A percentile compares a stretch with the other conserved stretches of the same genome.
Conservation (phyloP, 2,113 vertebrate species). For the Stegastes partitus region DNA sequence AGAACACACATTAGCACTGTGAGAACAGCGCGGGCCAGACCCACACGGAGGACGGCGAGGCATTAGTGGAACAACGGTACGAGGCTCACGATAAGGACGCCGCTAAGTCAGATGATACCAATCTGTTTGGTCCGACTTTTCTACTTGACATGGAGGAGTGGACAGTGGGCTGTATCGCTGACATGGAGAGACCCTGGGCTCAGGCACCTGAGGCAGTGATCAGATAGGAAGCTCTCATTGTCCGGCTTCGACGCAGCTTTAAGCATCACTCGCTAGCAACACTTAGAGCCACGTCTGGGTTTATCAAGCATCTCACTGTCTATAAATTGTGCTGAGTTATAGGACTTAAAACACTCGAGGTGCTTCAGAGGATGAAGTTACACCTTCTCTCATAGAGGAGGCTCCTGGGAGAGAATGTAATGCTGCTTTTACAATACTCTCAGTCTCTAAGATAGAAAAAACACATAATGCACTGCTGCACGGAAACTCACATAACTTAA, state of each 20-base stretch:
- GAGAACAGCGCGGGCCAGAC: neutral
- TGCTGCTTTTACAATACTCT: slow-evolving; percentile 2
- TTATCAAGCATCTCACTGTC: slow-evolving; percentile 24
- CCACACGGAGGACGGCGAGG: slow-evolving; percentile 14
- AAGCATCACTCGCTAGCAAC: neutral
- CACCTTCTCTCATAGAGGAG: slow-evolving; percentile 4
- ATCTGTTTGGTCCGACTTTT: slow-evolving; percentile 63
- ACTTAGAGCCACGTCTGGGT: neutral
- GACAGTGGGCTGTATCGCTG: slow-evolving; percentile 50
- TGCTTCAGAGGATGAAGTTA: slow-evolving; percentile 2
- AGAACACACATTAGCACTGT: slow-evolving; percentile 60
- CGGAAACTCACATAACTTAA: slow-evolving; percentile 1
- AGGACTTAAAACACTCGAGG: slow-evolving; percentile 9
- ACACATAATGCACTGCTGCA: neutral
- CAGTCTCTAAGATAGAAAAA: neutral
- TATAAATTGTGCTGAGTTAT: slow-evolving; percentile 16
- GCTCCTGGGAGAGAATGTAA: slow-evolving; percentile 21
- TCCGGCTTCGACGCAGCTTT: slow-evolving; percentile 1
- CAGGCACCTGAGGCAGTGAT: slow-evolving; percentile 47
- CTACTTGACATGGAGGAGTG: slow-evolving; percentile 55
- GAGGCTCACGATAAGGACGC: slow-evolving; percentile 59
- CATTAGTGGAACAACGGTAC: slow-evolving; percentile 55
- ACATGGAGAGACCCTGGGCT: slow-evolving; percentile 39
- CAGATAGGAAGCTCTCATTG: slow-evolving; percentile 50
- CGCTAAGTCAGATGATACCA: slow-evolving; percentile 58